Conservation (phyloP, 2,113 vertebrate genomes). For the Neomonachus schauinslandi region DNA sequence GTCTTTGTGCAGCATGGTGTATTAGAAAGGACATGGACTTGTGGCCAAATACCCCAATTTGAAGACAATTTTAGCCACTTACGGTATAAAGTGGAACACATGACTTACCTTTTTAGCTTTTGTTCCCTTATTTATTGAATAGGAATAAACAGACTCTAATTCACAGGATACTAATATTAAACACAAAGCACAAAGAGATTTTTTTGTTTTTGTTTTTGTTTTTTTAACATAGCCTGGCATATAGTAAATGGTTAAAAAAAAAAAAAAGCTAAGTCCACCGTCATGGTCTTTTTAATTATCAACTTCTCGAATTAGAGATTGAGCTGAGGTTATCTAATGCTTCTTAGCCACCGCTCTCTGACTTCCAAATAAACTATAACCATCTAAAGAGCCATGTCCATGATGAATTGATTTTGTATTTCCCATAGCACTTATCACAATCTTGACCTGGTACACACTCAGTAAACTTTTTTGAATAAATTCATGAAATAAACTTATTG, state of each 20-base stretch:
- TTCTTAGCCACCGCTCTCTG: background rate
- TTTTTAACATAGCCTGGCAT: background rate
- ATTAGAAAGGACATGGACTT: background rate
- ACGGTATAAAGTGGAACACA: background rate
- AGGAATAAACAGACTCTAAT: background rate
- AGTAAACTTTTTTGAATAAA: background rate
- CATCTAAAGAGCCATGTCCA: background rate
- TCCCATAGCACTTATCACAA: background rate
- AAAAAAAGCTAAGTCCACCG: background rate
- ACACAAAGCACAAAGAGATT: background rate
- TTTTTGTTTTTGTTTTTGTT: background rate
- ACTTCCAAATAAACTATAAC: background rate
- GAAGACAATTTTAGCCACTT: background rate
- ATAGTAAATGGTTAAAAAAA: background rate
- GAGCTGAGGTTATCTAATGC: background rate
- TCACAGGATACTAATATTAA: background rate
- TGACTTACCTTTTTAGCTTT: background rate
- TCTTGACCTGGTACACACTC: background rate
- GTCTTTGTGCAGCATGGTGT: background rate
- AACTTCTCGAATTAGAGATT: background rate
- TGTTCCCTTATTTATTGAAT: background rate
- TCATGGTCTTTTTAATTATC: background rate
- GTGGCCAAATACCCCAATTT: background rate
- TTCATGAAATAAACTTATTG: constrained; percentile 6
- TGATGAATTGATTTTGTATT: background rate